These are phyloP conservation scores for Campoplex capitator DNA, from an alignment of 2,888 invertebrate genomes.

Conservation along the genomic window DNA sequence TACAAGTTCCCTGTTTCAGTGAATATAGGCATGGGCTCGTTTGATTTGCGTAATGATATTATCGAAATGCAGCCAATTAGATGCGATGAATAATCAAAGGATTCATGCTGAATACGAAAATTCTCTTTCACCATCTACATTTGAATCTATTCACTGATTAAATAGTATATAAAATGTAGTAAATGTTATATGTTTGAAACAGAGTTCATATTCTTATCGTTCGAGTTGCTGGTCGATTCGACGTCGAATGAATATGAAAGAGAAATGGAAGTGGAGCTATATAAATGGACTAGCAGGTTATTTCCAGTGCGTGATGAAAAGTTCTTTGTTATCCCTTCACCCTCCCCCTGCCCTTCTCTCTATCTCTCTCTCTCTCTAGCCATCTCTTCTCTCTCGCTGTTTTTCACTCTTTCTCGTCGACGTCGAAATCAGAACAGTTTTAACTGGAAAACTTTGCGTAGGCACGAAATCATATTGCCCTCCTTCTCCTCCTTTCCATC, in stretches of 20 bases:
- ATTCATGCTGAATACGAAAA: neutral
- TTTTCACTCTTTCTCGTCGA: constrained; percentile 30
- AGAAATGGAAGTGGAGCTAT: neutral
- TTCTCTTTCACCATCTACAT: neutral
- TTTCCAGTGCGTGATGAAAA: constrained; percentile 55
- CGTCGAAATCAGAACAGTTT: constrained; percentile 61
- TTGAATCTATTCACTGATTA: neutral
- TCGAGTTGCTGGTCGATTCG: constrained; percentile 34
- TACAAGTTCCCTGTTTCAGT: neutral
- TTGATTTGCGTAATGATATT: neutral
- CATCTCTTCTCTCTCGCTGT: constrained; percentile 1
- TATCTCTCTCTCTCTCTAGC: neutral
- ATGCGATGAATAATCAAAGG: neutral
- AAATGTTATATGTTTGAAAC: constrained; percentile 29
- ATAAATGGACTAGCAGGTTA: constrained; percentile 49
- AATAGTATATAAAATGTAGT: neutral
- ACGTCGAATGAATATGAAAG: constrained; percentile 32
- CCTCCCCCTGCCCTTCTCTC: neutral
- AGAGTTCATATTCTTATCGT: constrained; percentile 37
- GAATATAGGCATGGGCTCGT: neutral
- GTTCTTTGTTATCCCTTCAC: constrained; percentile 38
- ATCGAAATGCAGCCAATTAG: neutral
- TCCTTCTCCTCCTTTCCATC: neutral
- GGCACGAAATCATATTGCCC: constrained; percentile 61
- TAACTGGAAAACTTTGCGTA: constrained; percentile 67